A percentile compares a stretch with the other conserved stretches of the same genome.
phyloP scores from a whole-genome alignment of 2,888 invertebrate genomes.

The Nasonovia ribisnigri region DNA sequence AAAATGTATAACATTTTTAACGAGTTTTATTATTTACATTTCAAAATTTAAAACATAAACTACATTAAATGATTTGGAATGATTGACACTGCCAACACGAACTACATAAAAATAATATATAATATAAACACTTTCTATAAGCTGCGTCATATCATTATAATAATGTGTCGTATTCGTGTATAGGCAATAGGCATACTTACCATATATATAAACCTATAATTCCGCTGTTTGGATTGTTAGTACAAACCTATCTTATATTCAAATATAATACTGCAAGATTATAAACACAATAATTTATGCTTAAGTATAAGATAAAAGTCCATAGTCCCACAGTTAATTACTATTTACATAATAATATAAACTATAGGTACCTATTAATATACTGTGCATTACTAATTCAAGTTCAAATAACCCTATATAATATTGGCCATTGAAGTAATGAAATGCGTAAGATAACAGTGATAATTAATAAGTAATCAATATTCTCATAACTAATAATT shows the following conservation, averaged over 20 bases:
- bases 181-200: too few relatives aligned
- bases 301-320: neutral
- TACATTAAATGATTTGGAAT: neutral
- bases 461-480: neutral
- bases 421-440: neutral
- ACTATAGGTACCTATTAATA: neutral
- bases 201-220: neutral
- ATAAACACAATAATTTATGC: neutral
- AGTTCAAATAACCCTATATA: neutral
- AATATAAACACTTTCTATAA: neutral
- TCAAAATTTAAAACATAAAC: neutral
- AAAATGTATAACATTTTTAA: neutral
- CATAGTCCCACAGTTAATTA: neutral
- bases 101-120: neutral
- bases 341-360: conserved; percentile 2
- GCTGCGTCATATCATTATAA: neutral
- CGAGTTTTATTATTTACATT: neutral
- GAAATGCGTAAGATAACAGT: neutral
- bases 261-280: neutral
- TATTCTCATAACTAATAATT: neutral
- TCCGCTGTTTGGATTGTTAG: neutral
- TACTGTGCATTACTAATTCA: neutral
- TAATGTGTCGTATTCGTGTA: neutral
- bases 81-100: neutral
- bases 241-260: neutral